These are phyloP conservation scores for Eustalomyia histrio DNA, from an alignment of 2,888 invertebrate species.

Conservation along the genomic window DNA sequence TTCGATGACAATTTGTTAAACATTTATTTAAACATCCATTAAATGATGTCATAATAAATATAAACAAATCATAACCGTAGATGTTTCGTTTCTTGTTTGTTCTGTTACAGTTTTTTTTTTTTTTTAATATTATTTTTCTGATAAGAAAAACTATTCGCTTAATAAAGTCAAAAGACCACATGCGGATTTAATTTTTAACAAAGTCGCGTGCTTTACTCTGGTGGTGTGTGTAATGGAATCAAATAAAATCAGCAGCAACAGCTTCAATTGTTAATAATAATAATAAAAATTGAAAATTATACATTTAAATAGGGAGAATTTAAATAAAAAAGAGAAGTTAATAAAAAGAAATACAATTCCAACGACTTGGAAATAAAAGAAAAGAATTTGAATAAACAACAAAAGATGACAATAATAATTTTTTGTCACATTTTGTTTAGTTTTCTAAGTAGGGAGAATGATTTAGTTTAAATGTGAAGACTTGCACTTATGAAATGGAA, in stretches of 20 bases:
- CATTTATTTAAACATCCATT: slow-evolving; percentile 15
- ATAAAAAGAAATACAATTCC: background rate
- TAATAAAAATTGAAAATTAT: slow-evolving; percentile 7
- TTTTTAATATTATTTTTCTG: background rate
- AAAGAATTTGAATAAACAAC: background rate
- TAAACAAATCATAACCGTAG: slow-evolving; percentile 45
- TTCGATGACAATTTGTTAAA: background rate
- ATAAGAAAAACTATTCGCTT: slow-evolving; percentile 19
- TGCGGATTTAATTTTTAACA: slow-evolving; percentile 19
- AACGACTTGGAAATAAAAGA: background rate
- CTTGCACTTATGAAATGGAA: background rate
- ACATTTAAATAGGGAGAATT: slow-evolving; percentile 1
- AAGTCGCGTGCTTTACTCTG: slow-evolving; percentile 25
- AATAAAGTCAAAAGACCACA: slow-evolving; percentile 23
- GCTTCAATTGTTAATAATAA: slow-evolving; percentile 25
- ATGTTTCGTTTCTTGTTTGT: background rate
- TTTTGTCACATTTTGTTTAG: slow-evolving; percentile 3
- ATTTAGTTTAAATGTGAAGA: background rate
- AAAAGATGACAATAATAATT: background rate
- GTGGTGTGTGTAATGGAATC: background rate
- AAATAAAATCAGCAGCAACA: background rate
- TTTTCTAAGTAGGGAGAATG: background rate
- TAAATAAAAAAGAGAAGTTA: background rate
- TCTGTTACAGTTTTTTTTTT: background rate
- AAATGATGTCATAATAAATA: slow-evolving; percentile 56